Evolutionary conservation across 2,888 invertebrate genomes (phyloP), one percentile per base, ranked within the genome.

Genomic region (Tineola bisselliella): DNA sequence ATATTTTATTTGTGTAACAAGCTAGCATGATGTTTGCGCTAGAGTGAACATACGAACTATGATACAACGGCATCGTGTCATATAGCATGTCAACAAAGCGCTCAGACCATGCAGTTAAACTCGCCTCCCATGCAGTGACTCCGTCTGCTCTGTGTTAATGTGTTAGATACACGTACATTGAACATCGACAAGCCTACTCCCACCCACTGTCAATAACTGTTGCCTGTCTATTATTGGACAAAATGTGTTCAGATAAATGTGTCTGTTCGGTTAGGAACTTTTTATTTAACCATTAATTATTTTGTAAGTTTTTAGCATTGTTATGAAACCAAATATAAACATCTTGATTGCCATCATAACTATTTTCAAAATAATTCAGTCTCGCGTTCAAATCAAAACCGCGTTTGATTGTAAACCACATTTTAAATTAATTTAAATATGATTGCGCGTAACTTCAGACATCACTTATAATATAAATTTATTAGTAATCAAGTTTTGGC

Each of bases 211-310:
- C 77, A 79, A 78, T 82, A 78, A 77, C 77, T 76, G 77, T 77
- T 79, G 77, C 78, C 73, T 77, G 74, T 70, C 67, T 72, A 70
- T 71, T 80, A 81, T 81, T 81, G 76, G 77, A 71, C 76, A 76
- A 74, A 78, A 77, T 77, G 76, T 76, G 77, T 82, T 79, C 78
- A 81, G 84, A 83, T 83, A 79, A 80, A 78, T 76, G 72, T 76
- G 72, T 75, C 77, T 78, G 81, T 79, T 80, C 75, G 72, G 71
- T 67, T 69, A 68, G 69, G 76, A 75, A 73, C 19, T n/a, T 12
- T 56, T 25, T 56, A 12, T 56, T 48, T 2, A 5, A 19, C 15
- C 25, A 6, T 38, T 38, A 15, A n/a, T 44, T 44, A 44, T 44
- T 44, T 15, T 44, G 44, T 44, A 5, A 44, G 15, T 15, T 12